Evolutionary conservation across 2,888 invertebrate genomes (phyloP), one percentile per base, ranked within the genome.

Genomic region (Terebella lapidaria): DNA sequence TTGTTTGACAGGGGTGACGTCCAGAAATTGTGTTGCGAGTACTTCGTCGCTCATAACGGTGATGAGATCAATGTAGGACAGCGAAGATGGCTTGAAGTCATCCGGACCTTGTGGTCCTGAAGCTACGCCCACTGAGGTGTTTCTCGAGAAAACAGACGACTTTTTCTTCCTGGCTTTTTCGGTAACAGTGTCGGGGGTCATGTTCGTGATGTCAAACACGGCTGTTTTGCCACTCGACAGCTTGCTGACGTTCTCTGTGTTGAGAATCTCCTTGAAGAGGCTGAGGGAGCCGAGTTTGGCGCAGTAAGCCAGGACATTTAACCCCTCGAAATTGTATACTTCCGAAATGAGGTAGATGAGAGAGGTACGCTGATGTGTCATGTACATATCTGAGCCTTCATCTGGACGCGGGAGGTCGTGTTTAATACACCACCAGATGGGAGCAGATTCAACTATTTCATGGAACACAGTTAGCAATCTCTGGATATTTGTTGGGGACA

Each of bases 61-160:
- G n/a, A 78, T 67, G 61, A 71, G 70, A 58, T 76, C 74, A n/a
- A 78, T 53, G 29, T 70, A 73, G 3, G 75, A 74, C 27, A 24
- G 30, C 35, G 30, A 30, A 10, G 10, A 27, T 26, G 24, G 15
- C 4, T 3, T 3, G 28, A 26, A 26, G 46, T 51, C 52, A 4
- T 54, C 55, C 18, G 45, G 26, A 15, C 18, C 1, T 15, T 53
- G 4, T 10, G 4, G 4, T n/a, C 4, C 29, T 26, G 42, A 49
- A 10, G 35, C n/a, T 47, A 53, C 55, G 22, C 56, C 56, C 3
- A 28, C 45, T 10, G 53, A 45, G 52, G 42, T 26, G 26, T 26
- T n/a, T 25, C 26, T 49, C 5, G 46, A 54, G 4, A n/a, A 4
- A 22, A 26, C 55, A 20, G 20, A 18, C 18, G 20, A 26, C 15